phyloP scores from a whole-genome alignment of 2,113 vertebrate species.

The Casuarius casuarius region DNA sequence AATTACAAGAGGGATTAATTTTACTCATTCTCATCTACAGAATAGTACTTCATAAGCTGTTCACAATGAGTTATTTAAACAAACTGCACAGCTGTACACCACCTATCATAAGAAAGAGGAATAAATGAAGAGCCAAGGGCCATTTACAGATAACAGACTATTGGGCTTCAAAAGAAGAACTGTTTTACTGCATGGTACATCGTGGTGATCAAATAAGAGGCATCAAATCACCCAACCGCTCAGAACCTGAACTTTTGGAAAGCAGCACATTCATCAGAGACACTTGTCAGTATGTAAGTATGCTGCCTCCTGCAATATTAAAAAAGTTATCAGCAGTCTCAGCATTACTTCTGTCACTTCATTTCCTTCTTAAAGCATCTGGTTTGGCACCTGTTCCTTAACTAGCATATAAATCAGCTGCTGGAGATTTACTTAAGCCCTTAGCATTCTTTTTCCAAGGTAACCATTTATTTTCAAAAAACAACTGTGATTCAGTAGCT shows the following conservation, averaged over 20 bases:
- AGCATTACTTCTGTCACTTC: background rate
- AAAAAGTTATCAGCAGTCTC: background rate
- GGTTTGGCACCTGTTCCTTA: slow-evolving; percentile 59
- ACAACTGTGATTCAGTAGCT: slow-evolving; percentile 30
- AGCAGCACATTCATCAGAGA: background rate
- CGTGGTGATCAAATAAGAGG: background rate
- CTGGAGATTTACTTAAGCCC: slow-evolving; percentile 62
- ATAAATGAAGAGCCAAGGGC: background rate
- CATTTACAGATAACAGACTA: background rate
- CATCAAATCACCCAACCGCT: background rate
- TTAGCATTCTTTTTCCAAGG: background rate
- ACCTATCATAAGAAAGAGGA: background rate
- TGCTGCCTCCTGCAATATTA: background rate
- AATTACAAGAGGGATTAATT: background rate
- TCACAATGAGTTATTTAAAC: background rate
- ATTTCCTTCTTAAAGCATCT: slow-evolving; percentile 50
- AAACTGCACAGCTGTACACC: background rate
- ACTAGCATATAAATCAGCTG: slow-evolving; percentile 38
- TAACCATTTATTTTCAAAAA: slow-evolving; percentile 66
- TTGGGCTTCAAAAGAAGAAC: background rate
- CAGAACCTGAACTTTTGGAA: background rate
- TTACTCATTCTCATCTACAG: background rate
- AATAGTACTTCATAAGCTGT: background rate
- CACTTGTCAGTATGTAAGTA: background rate
- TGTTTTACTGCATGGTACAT: background rate